Evolutionary conservation across 2,797 vertebrate genomes (phyloP), one percentile per base, ranked within the genome.

Genomic region (Xenops minutus): DNA sequence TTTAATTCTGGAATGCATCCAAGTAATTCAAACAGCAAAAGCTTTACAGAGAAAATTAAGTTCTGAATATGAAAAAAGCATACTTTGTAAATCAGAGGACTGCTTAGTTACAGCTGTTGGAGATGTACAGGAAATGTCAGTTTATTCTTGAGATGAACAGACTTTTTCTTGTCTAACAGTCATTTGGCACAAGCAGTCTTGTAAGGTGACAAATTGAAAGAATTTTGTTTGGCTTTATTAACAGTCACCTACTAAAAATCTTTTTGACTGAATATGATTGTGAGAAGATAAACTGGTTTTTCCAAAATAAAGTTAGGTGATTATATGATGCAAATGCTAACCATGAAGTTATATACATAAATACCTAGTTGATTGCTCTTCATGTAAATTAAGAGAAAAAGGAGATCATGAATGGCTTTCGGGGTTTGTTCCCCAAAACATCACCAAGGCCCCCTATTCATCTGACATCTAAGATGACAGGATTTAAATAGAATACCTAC

Each of bases 61-160:
- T 24, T 24, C 36, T 12, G 27, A 73, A 83, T 27, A 68, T 6
- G 2, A 68, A 79, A 46, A 48, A 36, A 49, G 14, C 2, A 2
- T 14, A 56, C 14, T 15, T 56, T 48, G 62, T 34, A 43, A 74
- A 34, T 63, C n/a, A 72, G 63, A 63, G 48, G 5, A 58, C 20
- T 29, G 37, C 20, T 30, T 52, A 18, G 19, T n/a, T 59, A 59
- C 22, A 85, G 17, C 19, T 75, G 4, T 7, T 0, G 0, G 34
- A 88, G 24, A 61, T 6, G 55, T 0, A 59, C 9, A 78, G 29
- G 32, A 23, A 63, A 36, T 1, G 2, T 5, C 32, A 56, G 12
- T 44, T 86, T 77, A 72, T 15, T 78, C 41, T 36, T 59, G 9
- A 77, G 12, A 58, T 8, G 5, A 86, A 56, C 37, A 36, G 27